These are phyloP conservation scores for Myotis brandtii DNA, from an alignment of 2,113 vertebrate genomes.

Conservation along the genomic window DNA sequence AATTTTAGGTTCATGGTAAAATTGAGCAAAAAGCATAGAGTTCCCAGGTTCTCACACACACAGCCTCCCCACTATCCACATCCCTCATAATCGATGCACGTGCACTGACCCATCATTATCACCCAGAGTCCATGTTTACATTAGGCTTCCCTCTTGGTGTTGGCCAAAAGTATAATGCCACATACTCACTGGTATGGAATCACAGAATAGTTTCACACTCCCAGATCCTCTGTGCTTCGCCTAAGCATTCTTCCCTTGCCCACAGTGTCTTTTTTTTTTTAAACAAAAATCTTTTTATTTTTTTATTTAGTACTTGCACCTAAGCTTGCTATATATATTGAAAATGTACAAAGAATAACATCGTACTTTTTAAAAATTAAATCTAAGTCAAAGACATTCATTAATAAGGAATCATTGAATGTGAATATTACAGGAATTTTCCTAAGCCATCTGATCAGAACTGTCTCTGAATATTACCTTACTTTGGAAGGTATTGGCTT, in stretches of 20 bases:
- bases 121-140: not conserved
- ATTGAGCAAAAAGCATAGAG: not conserved
- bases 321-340: not conserved
- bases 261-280: not conserved
- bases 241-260: not conserved
- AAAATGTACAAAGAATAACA: not conserved
- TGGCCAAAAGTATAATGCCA: not conserved
- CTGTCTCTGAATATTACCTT: conserved; percentile 75
- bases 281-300: not conserved
- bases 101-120: not conserved
- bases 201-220: not conserved
- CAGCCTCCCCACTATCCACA: not conserved
- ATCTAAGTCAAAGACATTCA: conserved; percentile 83
- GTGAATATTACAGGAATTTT: conserved; percentile 78
- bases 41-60: not conserved
- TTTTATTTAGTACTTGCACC: not conserved
- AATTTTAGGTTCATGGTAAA: not conserved
- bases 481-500: conserved; percentile 74
- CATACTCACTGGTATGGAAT: not conserved
- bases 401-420: conserved; percentile 80
- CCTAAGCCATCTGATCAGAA: conserved; percentile 74
- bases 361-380: conserved; percentile 59
- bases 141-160: not conserved
- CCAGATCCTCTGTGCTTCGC: not conserved
- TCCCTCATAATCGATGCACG: not conserved